phyloP scores from a whole-genome alignment of 2,113 vertebrate genomes.

The Pelodiscus sinensis region DNA sequence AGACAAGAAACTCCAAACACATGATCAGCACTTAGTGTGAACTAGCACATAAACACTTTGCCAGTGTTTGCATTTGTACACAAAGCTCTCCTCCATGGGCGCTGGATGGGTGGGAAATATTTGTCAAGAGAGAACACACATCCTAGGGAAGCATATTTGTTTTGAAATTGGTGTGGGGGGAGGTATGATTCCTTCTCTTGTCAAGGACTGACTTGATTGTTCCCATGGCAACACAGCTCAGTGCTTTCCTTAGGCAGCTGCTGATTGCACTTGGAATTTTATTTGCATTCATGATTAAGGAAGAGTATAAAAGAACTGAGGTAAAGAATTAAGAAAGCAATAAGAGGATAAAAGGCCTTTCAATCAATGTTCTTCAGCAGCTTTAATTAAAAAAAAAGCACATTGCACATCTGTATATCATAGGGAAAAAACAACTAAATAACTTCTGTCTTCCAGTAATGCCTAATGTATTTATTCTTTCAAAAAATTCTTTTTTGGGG shows the following conservation, averaged over 20 bases:
- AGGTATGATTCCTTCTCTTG: slow-evolving; percentile 69
- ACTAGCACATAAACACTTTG: not conserved
- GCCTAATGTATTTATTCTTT: not conserved
- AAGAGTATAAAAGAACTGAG: slow-evolving; percentile 75
- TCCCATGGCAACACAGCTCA: slow-evolving; percentile 78
- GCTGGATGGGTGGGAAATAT: not conserved
- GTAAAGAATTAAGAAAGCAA: slow-evolving; percentile 75
- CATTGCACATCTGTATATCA: slow-evolving; percentile 5
- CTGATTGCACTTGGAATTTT: slow-evolving; percentile 82
- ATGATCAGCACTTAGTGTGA: not conserved
- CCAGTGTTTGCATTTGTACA: not conserved
- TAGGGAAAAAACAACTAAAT: slow-evolving; percentile 1
- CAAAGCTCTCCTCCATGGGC: not conserved
- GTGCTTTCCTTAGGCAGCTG: slow-evolving; percentile 74
- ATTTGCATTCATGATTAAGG: slow-evolving; percentile 84
- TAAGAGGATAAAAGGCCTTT: slow-evolving; percentile 80
- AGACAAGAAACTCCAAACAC: not conserved
- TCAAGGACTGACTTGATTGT: slow-evolving; percentile 78
- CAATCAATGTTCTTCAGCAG: slow-evolving; percentile 73
- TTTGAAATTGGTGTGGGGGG: not conserved
- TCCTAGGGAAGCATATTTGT: not conserved
- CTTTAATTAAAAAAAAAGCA: slow-evolving; percentile 78
- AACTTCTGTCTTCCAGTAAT: not conserved
- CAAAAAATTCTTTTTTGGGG: not conserved
- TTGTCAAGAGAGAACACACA: fast-evolving